phyloP scores from a whole-genome alignment of 30 jellyfish, hydroid and myxozoan species.

The Mastigias papua region DNA sequence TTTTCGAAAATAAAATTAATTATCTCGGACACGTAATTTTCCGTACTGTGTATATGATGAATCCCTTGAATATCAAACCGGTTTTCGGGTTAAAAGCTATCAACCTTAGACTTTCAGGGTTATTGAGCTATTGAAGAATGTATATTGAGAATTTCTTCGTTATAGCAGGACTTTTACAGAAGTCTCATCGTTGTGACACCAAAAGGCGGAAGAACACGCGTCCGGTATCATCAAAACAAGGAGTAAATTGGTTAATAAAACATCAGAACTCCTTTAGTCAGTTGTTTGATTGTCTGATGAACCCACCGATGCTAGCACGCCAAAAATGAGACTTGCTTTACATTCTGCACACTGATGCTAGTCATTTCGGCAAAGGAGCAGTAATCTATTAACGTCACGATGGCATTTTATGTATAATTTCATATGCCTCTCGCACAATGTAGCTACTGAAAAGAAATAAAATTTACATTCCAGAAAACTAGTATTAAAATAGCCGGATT shows the following conservation, averaged over 20 bases:
- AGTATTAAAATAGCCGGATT: slow-evolving; percentile 60
- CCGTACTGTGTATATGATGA: not conserved
- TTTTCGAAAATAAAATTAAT: slow-evolving; percentile 1
- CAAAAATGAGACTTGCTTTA: slow-evolving; percentile 12
- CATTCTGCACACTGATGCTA: slow-evolving; percentile 52
- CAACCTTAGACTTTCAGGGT: slow-evolving; percentile 34
- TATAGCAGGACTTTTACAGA: slow-evolving; percentile 46
- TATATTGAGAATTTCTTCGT: slow-evolving; percentile 48
- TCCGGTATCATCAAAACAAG: not conserved
- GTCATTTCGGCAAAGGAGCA: slow-evolving; percentile 47
- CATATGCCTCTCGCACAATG: slow-evolving; percentile 41
- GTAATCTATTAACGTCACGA: slow-evolving; percentile 32
- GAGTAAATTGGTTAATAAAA: not conserved
- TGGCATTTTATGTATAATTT: slow-evolving; percentile 1
- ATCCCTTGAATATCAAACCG: not conserved
- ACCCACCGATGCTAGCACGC: slow-evolving; percentile 30
- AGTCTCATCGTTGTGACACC: no score
- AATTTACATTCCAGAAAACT: slow-evolving; percentile 40
- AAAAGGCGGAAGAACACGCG: not conserved
- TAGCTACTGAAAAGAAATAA: slow-evolving; percentile 20
- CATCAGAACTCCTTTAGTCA: not conserved
- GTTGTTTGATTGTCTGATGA: slow-evolving; percentile 3
- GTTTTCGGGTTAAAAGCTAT: not conserved
- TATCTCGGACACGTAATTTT: slow-evolving; percentile 13
- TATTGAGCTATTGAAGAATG: slow-evolving; percentile 32